These are phyloP conservation scores for Meganola albula DNA, from an alignment of 2,888 invertebrate species.

Conservation along the genomic window DNA sequence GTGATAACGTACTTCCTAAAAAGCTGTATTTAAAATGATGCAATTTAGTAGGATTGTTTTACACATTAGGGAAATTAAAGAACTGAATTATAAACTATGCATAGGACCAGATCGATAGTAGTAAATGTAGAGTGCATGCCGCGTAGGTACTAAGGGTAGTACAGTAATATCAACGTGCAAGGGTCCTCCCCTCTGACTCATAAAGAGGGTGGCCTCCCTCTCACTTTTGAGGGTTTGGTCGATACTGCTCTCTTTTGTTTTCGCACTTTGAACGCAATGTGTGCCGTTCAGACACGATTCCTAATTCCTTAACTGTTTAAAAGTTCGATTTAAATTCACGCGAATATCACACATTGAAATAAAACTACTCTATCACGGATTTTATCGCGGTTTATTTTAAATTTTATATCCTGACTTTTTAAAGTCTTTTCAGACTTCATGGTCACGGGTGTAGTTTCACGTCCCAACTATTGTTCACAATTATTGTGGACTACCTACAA, in stretches of 20 bases:
- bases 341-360: too few species aligned
- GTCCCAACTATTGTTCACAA: too few species aligned
- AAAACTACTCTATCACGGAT: too few species aligned
- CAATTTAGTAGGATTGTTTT: too few species aligned
- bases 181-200: constrained; percentile 76
- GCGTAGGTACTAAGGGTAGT: constrained; percentile 54
- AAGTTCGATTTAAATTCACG: too few species aligned
- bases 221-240: constrained; percentile 74
- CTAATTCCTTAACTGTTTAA: constrained; percentile 28
- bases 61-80: constrained; percentile 2
- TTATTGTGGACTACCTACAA: too few species aligned
- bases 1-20: too few species aligned
- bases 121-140: constrained; percentile 55
- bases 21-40: too few species aligned
- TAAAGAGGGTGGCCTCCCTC: constrained; percentile 74
- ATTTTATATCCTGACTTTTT: too few species aligned
- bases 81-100: constrained; percentile 23
- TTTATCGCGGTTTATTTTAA: too few species aligned
- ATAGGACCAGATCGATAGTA: constrained; percentile 51
- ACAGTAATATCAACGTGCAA: constrained; percentile 63
- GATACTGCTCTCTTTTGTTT: constrained; percentile 76
- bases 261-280: constrained; percentile 53
- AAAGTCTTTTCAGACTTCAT: too few species aligned
- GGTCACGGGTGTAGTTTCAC: too few species aligned
- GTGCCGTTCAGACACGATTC: constrained; percentile 26